phyloP scores from a whole-genome alignment of 2,888 invertebrate species.

The Boloria euphrosyne region DNA sequence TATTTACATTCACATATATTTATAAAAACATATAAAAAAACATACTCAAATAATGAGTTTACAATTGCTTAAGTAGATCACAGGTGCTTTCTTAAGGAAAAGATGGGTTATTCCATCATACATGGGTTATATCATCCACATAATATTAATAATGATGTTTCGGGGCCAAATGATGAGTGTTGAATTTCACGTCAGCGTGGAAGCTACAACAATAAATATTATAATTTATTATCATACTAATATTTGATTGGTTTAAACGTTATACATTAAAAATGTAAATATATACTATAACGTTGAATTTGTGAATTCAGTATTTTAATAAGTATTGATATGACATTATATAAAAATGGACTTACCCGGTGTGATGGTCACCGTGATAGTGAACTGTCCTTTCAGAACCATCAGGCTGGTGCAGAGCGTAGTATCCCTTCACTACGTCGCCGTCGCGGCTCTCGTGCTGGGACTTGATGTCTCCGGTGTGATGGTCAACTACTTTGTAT shows the following conservation, averaged over 20 bases:
- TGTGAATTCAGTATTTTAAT: neutral
- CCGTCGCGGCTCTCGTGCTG: constrained; percentile 34
- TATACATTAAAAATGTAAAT: too few relatives aligned
- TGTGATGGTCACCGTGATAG: constrained; percentile 79
- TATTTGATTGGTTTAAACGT: too few relatives aligned
- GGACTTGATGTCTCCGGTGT: constrained; percentile 68
- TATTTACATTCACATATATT: too few relatives aligned
- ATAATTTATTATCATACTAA: too few relatives aligned
- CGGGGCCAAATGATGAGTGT: constrained; percentile 67
- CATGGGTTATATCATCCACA: too few relatives aligned
- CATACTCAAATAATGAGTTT: too few relatives aligned
- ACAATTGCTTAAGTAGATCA: neutral
- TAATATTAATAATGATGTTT: constrained; percentile 41
- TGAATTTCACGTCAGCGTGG: constrained; percentile 71
- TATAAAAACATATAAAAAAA: too few relatives aligned
- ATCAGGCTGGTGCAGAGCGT: constrained; percentile 74
- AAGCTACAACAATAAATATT: constrained; percentile 55
- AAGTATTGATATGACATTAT: too few relatives aligned
- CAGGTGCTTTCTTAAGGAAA: neutral
- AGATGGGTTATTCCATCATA: neutral
- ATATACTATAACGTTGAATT: too few relatives aligned
- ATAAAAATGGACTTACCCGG: constrained; percentile 19
- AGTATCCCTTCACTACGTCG: constrained; percentile 55
- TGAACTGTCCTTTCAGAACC: constrained; percentile 77
- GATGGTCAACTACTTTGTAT: constrained; percentile 69